A percentile compares a stretch with the other conserved stretches of the same genome.
Evolutionary conservation across 2,888 invertebrate genomes (phyloP).

Genomic region (Neoitamus cyanurus): DNA sequence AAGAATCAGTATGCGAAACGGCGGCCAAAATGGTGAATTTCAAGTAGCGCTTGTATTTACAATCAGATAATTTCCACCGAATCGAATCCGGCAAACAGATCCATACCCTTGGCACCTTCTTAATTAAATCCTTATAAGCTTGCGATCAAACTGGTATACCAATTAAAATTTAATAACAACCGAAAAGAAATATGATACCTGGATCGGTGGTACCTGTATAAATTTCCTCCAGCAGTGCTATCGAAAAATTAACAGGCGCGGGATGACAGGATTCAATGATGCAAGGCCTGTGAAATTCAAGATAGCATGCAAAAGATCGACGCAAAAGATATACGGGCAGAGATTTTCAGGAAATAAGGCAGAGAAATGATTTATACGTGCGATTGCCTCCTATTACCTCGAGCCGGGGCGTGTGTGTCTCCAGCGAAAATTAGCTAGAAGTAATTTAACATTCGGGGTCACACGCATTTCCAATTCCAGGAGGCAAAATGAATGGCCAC

Average conservation of each 20-base stretch:
- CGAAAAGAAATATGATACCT: not conserved
- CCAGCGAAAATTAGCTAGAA: not conserved
- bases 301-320: not conserved
- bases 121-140: slow-evolving; percentile 7
- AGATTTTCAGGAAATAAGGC: slow-evolving; percentile 7
- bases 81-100: not conserved
- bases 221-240: not conserved
- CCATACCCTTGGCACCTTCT: not conserved
- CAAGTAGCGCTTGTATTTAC: not conserved
- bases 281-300: not conserved
- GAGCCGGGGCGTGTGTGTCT: not conserved
- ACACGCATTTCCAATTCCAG: not conserved
- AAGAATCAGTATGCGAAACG: not conserved
- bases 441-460: not conserved
- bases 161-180: slow-evolving; percentile 21
- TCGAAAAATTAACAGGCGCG: not conserved
- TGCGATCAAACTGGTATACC: not conserved
- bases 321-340: not conserved
- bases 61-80: not conserved
- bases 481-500: not conserved
- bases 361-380: not conserved
- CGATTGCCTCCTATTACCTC: not conserved
- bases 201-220: not conserved
- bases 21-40: not conserved
- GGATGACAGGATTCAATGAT: not conserved